Percentiles rank a stretch among this genome's conserved stretches.
phyloP scores from a whole-genome alignment of 2,797 vertebrate species.

The Limnodromus scolopaceus region DNA sequence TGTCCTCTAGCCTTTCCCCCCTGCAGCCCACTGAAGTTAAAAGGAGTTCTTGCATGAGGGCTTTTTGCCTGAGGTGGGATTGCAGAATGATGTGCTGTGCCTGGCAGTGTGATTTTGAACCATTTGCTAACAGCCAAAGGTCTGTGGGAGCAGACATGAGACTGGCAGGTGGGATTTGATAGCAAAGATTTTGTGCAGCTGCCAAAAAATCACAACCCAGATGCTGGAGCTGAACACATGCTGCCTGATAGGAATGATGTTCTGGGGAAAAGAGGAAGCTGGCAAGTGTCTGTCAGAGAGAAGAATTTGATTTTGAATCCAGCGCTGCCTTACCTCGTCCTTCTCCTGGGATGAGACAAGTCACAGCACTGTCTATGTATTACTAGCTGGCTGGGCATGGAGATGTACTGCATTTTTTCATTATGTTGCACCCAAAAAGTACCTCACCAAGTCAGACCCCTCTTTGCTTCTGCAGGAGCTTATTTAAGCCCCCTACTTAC shows the following conservation, averaged over 20 bases:
- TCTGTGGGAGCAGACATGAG: conserved; percentile 61
- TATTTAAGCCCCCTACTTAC: background rate
- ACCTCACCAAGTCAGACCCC: background rate
- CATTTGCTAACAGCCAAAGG: conserved; percentile 57
- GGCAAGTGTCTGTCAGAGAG: conserved; percentile 8
- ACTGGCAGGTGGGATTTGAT: conserved; percentile 64
- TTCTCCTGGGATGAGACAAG: background rate
- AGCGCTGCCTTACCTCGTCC: background rate
- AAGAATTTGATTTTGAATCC: background rate
- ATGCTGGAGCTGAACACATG: conserved; percentile 49
- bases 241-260: conserved; percentile 32
- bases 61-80: background rate
- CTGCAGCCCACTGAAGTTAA: background rate
- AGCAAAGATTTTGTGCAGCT: conserved; percentile 57
- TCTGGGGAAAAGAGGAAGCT: conserved; percentile 17
- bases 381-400: background rate
- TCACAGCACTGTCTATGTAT: background rate
- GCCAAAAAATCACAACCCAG: conserved; percentile 58
- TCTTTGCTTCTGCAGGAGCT: background rate
- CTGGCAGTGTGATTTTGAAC: conserved; percentile 32
- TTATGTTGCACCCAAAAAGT: background rate
- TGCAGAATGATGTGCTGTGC: conserved; percentile 7
- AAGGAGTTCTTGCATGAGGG: background rate
- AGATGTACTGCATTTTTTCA: background rate
- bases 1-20: background rate